Base-by-base conservation (phyloP, 2,888 invertebrate species). In the Aspidiotus rigidus region DNA sequence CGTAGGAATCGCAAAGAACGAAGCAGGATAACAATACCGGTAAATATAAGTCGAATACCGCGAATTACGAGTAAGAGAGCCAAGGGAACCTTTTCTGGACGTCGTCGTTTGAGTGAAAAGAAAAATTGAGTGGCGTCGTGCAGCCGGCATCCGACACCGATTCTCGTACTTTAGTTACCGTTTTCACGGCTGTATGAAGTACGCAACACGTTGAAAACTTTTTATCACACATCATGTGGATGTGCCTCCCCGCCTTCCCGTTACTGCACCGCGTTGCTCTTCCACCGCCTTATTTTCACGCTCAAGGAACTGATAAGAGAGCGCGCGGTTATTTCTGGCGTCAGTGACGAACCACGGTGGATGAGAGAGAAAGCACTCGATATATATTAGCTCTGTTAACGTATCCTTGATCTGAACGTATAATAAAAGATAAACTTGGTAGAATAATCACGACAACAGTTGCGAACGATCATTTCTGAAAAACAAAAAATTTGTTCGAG, bases 131-230 rank as follows among this genome's bases (percentile, higher is more conserved):
- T n/a, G 49, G 49, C 49, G 49, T n/a, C 49, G 49, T 49, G 49
- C 49, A n/a, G 49, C 49, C 49, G 49, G 49, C 49, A 49, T 49
- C 49, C 49, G 49, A 49, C 49, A 49, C 49, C 49, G 49, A 49
- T 49, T 49, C 49, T 49, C 10, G 11, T 49, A 13, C 49, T 28
- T 49, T 13, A 49, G 49, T 49, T 49, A 49, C 49, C 49, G 49
- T 49, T 11, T 49, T 49, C 49, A 49, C n/a, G 49, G 49, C 49
- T 49, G 49, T 49, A 13, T 49, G 49, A 28, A 28, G 28, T 49
- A 49, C 11, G 49, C n/a, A 13, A n/a, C 10, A 49, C 49, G 49
- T 49, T 11, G 49, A 49, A 49, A 49, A 49, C 49, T 49, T 49
- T 49, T 49, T 49, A 13, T 49, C 10, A 13, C 49, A 49, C 49